Evolutionary conservation across 2,797 vertebrate genomes (phyloP), one percentile per base, ranked within the genome.

Genomic region (Takifugu rubripes): DNA sequence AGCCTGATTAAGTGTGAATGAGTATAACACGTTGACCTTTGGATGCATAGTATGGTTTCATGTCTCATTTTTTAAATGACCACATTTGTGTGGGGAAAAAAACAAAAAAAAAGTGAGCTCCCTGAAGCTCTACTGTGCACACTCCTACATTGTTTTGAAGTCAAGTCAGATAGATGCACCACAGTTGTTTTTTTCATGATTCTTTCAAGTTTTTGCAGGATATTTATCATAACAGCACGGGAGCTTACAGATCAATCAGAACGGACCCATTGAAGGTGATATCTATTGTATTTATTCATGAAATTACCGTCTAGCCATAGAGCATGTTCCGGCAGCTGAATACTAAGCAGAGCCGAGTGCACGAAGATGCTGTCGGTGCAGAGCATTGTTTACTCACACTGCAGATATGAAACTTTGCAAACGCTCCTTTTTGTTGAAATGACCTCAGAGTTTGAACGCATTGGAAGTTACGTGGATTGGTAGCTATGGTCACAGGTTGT

Each of bases 271-370:
- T 53, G 45, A 50, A 74, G 53, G 49, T 40, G 52, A 74, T 66
- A 55, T 59, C 44, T 72, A 40, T 69, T 79, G 58, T 71, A 77
- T 80, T 76, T 70, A 83, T 77, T 81, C 75, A 79, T 75, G 64
- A 68, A 59, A 78, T 75, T 53, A 64, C 54, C 49, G 70, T 75
- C 58, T 79, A 77, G 78, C 76, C 65, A 58, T 25, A 43, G 15
- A 53, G 79, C 42, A 15, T 49, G 53, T 66, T 69, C 49, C 54
- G 45, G 24, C 43, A 21, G 36, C 47, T 54, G 82, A 71, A 80
- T 79, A 64, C 65, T 46, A 83, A 78, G 58, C 53, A 59, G 33
- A 54, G 63, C 5, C 7, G 50, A 58, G 47, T 26, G 44, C 3
- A 14, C 43, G 17, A 61, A 48, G 17, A 49, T 62, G 47, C 16